Conservation (phyloP, 2,113 vertebrate species). For the Oxyruncus cristatus region DNA sequence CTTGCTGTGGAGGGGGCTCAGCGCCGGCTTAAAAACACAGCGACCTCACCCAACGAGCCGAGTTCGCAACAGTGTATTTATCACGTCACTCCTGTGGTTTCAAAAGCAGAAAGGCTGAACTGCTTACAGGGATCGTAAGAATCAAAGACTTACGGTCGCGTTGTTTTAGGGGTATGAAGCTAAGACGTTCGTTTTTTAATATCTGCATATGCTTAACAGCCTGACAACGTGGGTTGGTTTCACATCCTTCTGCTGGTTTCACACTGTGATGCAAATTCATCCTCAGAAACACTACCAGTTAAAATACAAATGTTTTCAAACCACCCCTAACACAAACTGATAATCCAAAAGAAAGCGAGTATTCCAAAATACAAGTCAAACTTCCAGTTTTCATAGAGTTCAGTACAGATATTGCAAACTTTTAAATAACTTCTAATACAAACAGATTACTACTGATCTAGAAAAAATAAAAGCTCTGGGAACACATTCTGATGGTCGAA, state of each 20-base stretch:
- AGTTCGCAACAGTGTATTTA: background rate
- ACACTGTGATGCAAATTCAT: background rate
- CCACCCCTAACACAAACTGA: background rate
- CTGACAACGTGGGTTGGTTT: accelerated
- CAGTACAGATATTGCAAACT: background rate
- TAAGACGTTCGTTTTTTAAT: background rate
- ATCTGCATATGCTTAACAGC: background rate
- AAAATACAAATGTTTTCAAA: background rate
- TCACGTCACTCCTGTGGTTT: accelerated
- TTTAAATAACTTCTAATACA: background rate
- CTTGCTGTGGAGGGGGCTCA: no score
- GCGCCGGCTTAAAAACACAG: no score
- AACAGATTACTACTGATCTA: background rate
- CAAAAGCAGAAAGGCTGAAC: background rate
- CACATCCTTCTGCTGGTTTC: background rate
- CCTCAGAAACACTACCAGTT: background rate
- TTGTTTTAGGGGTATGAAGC: background rate
- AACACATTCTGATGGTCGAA: background rate
- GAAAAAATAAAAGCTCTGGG: background rate
- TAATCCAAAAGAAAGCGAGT: accelerated
- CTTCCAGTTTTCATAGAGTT: background rate
- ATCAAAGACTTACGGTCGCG: background rate
- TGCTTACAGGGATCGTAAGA: accelerated
- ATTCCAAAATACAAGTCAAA: background rate
- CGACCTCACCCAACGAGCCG: background rate